A percentile compares a stretch with the other conserved stretches of the same genome.
Conservation (phyloP, 2,113 vertebrate genomes). For the Tretioscincus oriximinensis region DNA sequence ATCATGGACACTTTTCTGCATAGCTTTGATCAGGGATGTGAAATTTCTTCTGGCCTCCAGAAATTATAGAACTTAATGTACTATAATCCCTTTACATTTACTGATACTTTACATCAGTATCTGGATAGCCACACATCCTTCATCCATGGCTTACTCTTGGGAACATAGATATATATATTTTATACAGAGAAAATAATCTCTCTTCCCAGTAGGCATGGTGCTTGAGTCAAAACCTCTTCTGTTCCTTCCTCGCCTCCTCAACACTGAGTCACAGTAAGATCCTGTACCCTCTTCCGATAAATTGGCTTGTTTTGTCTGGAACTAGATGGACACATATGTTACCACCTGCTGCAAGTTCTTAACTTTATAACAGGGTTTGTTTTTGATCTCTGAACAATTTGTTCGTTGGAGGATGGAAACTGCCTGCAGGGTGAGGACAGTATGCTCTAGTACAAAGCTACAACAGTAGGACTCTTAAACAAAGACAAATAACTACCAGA, state of each 20-base stretch:
- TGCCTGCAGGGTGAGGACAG: conserved; percentile 16
- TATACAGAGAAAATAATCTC: conserved; percentile 49
- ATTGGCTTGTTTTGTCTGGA: conserved; percentile 74
- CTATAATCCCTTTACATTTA: not conserved
- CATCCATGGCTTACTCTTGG: not conserved
- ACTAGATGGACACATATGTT: conserved; percentile 67
- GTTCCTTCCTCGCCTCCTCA: conserved; percentile 58
- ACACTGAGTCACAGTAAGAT: conserved; percentile 65
- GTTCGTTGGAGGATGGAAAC: conserved; percentile 41
- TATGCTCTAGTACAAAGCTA: conserved; percentile 10
- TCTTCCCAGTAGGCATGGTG: conserved; percentile 33
- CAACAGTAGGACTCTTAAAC: conserved; percentile 2
- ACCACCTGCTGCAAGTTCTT: conserved; percentile 68
- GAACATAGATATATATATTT: not conserved
- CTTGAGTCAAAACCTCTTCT: conserved; percentile 46
- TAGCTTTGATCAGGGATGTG: not conserved
- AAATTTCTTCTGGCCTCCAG: not conserved
- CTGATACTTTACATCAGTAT: not conserved
- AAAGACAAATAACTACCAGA: conserved; percentile 3
- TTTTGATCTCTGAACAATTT: conserved; percentile 57
- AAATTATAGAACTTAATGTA: not conserved
- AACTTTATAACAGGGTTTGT: conserved; percentile 58
- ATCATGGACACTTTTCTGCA: not conserved
- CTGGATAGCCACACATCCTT: not conserved
- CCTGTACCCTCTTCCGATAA: conserved; percentile 62